A percentile compares a stretch with the other conserved stretches of the same genome.
These are phyloP conservation scores for Aspidiotus rigidus DNA, from an alignment of 2,888 invertebrate species.

Conservation along the genomic window DNA sequence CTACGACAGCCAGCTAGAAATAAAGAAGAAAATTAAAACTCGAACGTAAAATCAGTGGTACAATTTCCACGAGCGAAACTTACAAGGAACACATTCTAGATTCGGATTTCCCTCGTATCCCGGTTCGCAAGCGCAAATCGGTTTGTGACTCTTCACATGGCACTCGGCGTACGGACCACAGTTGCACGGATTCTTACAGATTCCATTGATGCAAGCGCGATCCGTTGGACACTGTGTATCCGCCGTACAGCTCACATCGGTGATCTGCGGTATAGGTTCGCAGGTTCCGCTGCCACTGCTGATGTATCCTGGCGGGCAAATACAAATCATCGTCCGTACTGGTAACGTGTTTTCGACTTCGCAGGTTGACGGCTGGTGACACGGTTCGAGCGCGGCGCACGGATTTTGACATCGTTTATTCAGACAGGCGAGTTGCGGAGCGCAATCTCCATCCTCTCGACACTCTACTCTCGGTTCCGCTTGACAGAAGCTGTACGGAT, in stretches of 20 bases:
- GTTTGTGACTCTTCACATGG: conserved; percentile 72
- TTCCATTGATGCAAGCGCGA: conserved; percentile 66
- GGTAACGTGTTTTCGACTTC: conserved; percentile 71
- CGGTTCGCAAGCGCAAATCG: conserved; percentile 72
- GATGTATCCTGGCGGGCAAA: conserved; percentile 79
- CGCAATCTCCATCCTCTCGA: conserved; percentile 71
- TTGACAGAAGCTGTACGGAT: conserved; percentile 71
- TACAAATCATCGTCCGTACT: conserved; percentile 79
- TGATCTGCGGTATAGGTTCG: conserved; percentile 58
- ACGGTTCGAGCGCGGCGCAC: conserved; percentile 66
- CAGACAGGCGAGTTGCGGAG: conserved; percentile 67
- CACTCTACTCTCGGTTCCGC: conserved; percentile 67
- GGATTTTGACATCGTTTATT: conserved; percentile 74
- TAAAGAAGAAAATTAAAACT: background rate
- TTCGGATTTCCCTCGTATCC: conserved; percentile 80
- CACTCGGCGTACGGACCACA: conserved; percentile 80
- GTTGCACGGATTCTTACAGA: conserved; percentile 74
- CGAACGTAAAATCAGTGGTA: background rate
- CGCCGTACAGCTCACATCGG: conserved; percentile 57
- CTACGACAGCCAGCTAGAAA: conserved; percentile 52
- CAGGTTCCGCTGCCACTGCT: conserved; percentile 74
- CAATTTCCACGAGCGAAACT: conserved; percentile 42
- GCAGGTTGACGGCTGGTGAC: conserved; percentile 68
- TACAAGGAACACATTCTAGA: conserved; percentile 62
- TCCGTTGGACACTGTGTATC: conserved; percentile 70